Conservation (phyloP, 2,888 invertebrate species). For the Girardia tigrina region DNA sequence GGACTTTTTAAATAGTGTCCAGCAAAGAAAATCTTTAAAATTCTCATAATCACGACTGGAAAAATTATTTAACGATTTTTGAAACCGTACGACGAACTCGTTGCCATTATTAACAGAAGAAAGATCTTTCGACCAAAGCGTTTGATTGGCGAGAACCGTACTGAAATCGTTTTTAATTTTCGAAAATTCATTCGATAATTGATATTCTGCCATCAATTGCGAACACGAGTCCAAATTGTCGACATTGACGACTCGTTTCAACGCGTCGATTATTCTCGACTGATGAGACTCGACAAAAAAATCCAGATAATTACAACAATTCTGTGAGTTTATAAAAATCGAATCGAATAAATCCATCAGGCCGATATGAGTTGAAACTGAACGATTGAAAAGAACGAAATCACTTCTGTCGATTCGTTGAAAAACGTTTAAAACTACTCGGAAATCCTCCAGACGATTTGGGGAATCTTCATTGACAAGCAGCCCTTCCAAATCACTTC, state of each 20-base stretch:
- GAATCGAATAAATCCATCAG: background rate
- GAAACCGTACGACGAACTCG: background rate
- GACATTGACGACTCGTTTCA: background rate
- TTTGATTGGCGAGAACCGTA: background rate
- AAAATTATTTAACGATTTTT: background rate
- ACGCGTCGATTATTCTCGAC: background rate
- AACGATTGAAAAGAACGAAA: background rate
- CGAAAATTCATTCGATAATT: background rate
- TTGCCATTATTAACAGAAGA: too few species aligned
- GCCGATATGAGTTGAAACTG: background rate
- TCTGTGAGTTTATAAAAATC: background rate
- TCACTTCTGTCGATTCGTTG: background rate
- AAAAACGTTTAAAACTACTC: background rate
- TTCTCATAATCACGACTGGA: background rate
- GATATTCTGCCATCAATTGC: background rate
- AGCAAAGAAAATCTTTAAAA: background rate
- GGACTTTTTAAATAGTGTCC: background rate
- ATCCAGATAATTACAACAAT: background rate
- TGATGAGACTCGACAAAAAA: background rate
- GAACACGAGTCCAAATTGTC: constrained; percentile 7
- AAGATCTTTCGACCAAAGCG: background rate
- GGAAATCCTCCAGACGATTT: background rate
- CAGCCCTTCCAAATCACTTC: background rate
- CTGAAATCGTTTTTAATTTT: constrained; percentile 16
- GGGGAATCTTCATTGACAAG: background rate